Conservation (phyloP, 2,113 vertebrate species). For the Macroglossus sobrinus region DNA sequence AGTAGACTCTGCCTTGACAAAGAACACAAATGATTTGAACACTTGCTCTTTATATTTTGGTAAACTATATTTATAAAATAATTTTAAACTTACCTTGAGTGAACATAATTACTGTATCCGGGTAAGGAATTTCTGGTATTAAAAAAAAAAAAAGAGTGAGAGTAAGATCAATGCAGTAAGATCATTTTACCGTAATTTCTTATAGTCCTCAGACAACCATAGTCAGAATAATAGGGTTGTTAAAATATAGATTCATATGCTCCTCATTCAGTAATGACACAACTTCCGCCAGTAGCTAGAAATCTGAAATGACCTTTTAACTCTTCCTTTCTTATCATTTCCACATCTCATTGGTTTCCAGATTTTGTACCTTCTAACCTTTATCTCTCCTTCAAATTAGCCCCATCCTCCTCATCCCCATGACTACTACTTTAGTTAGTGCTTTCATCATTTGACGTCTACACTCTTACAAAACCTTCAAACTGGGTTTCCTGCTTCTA, state of each 20-base stretch:
- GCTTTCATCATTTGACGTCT: background rate
- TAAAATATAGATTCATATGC: background rate
- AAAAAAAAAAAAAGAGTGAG: background rate
- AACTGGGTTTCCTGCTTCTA: background rate
- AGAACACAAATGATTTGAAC: background rate
- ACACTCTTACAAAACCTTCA: background rate
- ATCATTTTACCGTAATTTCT: conserved; percentile 31
- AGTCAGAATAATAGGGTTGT: background rate
- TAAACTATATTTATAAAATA: background rate
- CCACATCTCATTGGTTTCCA: background rate
- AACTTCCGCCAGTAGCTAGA: background rate
- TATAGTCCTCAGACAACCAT: background rate
- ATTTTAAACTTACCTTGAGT: conserved; percentile 61
- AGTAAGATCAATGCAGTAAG: background rate
- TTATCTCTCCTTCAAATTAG: background rate
- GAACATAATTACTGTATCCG: conserved; percentile 48
- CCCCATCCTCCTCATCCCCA: background rate
- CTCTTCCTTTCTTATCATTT: background rate
- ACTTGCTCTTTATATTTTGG: background rate
- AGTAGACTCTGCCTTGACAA: background rate
- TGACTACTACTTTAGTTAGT: background rate
- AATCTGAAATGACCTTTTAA: background rate
- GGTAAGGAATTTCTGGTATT: conserved; percentile 39
- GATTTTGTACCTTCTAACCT: background rate
- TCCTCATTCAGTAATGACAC: background rate